Conservation (phyloP, 2,888 invertebrate genomes). For the Eristalinus sepulchralis region DNA sequence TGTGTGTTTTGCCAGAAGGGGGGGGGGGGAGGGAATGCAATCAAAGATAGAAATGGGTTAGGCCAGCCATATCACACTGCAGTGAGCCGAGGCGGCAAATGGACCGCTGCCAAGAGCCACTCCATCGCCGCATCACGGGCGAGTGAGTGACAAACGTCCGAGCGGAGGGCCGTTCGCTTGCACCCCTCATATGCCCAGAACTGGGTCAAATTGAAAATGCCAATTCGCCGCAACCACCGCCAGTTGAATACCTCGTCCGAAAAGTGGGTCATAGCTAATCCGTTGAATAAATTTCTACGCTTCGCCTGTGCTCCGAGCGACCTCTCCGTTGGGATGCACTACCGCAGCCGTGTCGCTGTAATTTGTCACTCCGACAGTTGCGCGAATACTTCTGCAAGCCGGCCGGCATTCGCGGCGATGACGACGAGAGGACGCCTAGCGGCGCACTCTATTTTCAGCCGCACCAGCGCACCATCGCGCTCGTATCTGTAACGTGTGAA, state of each 20-base stretch:
- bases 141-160: slow-evolving; percentile 1
- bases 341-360: slow-evolving; percentile 10
- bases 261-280: slow-evolving; percentile 65
- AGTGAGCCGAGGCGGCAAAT: slow-evolving; percentile 3
- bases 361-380: slow-evolving; percentile 46
- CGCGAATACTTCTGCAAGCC: slow-evolving; percentile 42
- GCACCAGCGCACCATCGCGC: slow-evolving; percentile 11
- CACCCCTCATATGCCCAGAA: slow-evolving; percentile 22
- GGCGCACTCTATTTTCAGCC: slow-evolving; percentile 45
- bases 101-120: slow-evolving; percentile 43
- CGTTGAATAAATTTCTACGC: slow-evolving; percentile 57
- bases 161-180: not conserved
- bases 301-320: slow-evolving; percentile 25
- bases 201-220: slow-evolving; percentile 50
- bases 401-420: slow-evolving; percentile 55
- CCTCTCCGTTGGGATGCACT: slow-evolving; percentile 37
- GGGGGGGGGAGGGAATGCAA: too few relatives aligned
- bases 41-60: slow-evolving; percentile 42
- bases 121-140: not conserved
- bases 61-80: slow-evolving; percentile 17
- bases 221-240: slow-evolving; percentile 37
- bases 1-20: too few relatives aligned
- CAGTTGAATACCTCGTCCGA: slow-evolving; percentile 15
- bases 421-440: slow-evolving; percentile 27
- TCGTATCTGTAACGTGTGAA: slow-evolving; percentile 66